Conservation (phyloP, 2,888 invertebrate genomes). For the Sisyra terminalis region DNA sequence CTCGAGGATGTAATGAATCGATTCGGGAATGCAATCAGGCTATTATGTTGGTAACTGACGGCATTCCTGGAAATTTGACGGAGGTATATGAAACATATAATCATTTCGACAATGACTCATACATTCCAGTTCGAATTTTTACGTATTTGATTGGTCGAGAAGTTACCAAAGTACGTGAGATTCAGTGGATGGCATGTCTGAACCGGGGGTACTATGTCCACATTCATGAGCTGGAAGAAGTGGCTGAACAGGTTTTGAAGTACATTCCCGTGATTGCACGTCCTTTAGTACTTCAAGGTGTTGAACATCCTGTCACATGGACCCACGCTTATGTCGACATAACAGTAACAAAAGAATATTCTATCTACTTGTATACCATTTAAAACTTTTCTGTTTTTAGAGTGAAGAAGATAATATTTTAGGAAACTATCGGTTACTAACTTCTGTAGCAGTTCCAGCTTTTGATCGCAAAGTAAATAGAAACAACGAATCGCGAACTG, state of each 20-base stretch:
- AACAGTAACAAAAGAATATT: slow-evolving; percentile 55
- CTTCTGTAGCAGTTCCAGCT: slow-evolving; percentile 85
- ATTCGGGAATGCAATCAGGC: slow-evolving; percentile 71
- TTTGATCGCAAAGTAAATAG: slow-evolving; percentile 57
- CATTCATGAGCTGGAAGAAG: slow-evolving; percentile 88
- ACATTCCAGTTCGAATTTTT: slow-evolving; percentile 79
- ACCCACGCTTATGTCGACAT: slow-evolving; percentile 78
- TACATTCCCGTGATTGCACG: slow-evolving; percentile 90
- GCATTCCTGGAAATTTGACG: slow-evolving; percentile 74
- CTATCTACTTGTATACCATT: too few species aligned
- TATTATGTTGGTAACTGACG: slow-evolving; percentile 94
- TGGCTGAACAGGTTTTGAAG: slow-evolving; percentile 87
- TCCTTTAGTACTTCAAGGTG: slow-evolving; percentile 58
- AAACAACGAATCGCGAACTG: slow-evolving; percentile 38
- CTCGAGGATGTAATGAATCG: slow-evolving; percentile 32
- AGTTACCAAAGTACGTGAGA: slow-evolving; percentile 75
- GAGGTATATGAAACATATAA: slow-evolving; percentile 74
- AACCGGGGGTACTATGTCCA: slow-evolving; percentile 94
- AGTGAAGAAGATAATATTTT: slow-evolving; percentile 17
- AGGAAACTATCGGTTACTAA: slow-evolving; percentile 53
- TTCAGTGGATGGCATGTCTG: slow-evolving; percentile 86
- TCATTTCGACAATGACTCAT: slow-evolving; percentile 39
- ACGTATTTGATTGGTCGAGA: slow-evolving; percentile 92
- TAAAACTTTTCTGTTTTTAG: slow-evolving; percentile 19
- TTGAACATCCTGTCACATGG: slow-evolving; percentile 77